Evolutionary conservation across 2,888 invertebrate genomes (phyloP).

Genomic region (Loripinus fragilis): DNA sequence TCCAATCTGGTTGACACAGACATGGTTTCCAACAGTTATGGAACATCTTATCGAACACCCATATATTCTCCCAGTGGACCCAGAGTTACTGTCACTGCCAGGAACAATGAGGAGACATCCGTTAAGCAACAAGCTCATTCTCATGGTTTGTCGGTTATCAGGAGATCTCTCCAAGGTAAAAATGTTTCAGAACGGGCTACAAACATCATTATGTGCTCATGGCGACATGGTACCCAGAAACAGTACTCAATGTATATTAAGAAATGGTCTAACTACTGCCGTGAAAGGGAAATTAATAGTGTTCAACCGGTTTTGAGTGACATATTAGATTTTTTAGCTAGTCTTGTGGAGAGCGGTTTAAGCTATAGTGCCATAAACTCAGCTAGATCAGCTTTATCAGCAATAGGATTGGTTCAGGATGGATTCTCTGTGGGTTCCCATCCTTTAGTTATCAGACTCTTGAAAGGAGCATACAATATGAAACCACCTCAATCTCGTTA

Average conservation of each 20-base stretch:
- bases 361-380: slow-evolving; percentile 15
- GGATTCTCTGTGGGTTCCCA: slow-evolving; percentile 21
- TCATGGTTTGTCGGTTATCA: slow-evolving; percentile 30
- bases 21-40: slow-evolving; percentile 26
- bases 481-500: slow-evolving; percentile 33
- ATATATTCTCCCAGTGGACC: slow-evolving; percentile 16
- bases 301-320: slow-evolving; percentile 30
- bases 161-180: neutral
- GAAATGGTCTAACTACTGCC: slow-evolving; percentile 46
- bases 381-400: slow-evolving; percentile 26
- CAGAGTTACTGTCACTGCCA: slow-evolving; percentile 14
- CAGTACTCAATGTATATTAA: slow-evolving; percentile 39
- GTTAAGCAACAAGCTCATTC: slow-evolving; percentile 13
- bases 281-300: slow-evolving; percentile 32
- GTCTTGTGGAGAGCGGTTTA: slow-evolving; percentile 8
- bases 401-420: neutral
- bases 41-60: slow-evolving; percentile 17
- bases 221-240: slow-evolving; percentile 25
- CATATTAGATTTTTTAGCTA: slow-evolving; percentile 32
- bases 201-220: slow-evolving; percentile 26
- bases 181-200: neutral
- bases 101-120: slow-evolving; percentile 26
- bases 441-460: slow-evolving; percentile 25
- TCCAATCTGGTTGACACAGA: slow-evolving; percentile 36
- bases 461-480: slow-evolving; percentile 29